Percentiles rank a stretch among this genome's conserved stretches.
Conservation (phyloP, 2,888 invertebrate species). For the Poecilus cupreus region DNA sequence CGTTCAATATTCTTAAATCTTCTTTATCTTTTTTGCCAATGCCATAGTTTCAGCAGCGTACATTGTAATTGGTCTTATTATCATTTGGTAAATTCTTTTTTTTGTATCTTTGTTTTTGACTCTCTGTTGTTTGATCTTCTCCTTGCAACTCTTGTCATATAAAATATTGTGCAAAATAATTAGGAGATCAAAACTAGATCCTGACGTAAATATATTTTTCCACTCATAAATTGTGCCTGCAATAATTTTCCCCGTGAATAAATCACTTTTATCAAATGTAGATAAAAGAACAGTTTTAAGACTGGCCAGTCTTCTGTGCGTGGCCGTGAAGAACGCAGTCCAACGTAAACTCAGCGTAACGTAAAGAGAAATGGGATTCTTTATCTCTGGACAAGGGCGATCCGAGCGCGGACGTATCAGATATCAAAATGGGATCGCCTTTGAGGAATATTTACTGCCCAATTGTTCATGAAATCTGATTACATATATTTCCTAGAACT, state of each 20-base stretch:
- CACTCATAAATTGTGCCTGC: neutral
- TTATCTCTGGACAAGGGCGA: slow-evolving; percentile 44
- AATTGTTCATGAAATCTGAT: slow-evolving; percentile 63
- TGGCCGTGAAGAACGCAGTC: no score
- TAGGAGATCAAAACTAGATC: no score
- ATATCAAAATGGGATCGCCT: slow-evolving; percentile 58
- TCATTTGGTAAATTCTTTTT: no score
- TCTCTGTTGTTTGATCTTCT: no score
- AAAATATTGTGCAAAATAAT: no score
- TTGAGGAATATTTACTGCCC: slow-evolving; percentile 61
- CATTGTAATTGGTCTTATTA: no score
- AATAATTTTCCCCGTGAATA: slow-evolving; percentile 33
- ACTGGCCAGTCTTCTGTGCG: slow-evolving; percentile 17
- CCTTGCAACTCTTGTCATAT: no score
- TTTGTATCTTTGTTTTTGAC: no score
- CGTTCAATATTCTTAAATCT: no score
- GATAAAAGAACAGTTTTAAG: slow-evolving; percentile 50
- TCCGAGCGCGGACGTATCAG: slow-evolving; percentile 49
- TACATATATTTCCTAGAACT: slow-evolving; percentile 57
- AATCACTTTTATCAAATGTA: slow-evolving; percentile 55
- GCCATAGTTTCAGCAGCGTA: no score
- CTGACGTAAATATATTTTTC: neutral
- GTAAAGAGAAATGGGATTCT: slow-evolving; percentile 52
- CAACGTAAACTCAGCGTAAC: neutral
- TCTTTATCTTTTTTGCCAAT: no score